These are phyloP conservation scores for Sebastes oblongus DNA, from an alignment of 2,797 vertebrate species.

Conservation along the genomic window DNA sequence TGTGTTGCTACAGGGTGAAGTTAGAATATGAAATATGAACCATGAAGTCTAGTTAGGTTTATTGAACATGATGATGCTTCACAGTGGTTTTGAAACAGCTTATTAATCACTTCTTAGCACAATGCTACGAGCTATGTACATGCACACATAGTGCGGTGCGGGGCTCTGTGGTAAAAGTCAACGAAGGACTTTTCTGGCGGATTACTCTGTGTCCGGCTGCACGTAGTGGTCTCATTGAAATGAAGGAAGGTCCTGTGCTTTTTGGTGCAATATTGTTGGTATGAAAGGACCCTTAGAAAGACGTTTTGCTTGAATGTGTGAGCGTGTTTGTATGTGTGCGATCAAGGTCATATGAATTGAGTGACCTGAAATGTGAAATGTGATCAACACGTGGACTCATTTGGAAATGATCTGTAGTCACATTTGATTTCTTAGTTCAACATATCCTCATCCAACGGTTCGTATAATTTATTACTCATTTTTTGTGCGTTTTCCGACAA, in stretches of 20 bases:
- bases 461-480: too few species aligned
- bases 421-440: neutral
- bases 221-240: neutral
- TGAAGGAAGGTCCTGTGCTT: neutral
- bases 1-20: neutral
- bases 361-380: neutral
- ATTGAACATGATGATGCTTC: neutral
- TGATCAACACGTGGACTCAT: neutral
- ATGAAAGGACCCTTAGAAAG: neutral
- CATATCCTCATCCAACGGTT: too few species aligned
- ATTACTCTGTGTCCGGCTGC: neutral
- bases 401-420: neutral
- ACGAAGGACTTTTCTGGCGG: neutral
- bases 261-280: neutral
- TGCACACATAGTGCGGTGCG: neutral
- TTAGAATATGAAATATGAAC: neutral
- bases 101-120: neutral
- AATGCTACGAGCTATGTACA: neutral
- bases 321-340: neutral
- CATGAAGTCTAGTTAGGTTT: neutral
- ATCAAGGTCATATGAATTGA: neutral
- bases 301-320: neutral
- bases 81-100: neutral
- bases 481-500: too few species aligned
- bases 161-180: neutral